A percentile compares a stretch with the other conserved stretches of the same genome.
These are phyloP conservation scores for Ips nitidus DNA, from an alignment of 1,140 invertebrate genomes.

Conservation along the genomic window DNA sequence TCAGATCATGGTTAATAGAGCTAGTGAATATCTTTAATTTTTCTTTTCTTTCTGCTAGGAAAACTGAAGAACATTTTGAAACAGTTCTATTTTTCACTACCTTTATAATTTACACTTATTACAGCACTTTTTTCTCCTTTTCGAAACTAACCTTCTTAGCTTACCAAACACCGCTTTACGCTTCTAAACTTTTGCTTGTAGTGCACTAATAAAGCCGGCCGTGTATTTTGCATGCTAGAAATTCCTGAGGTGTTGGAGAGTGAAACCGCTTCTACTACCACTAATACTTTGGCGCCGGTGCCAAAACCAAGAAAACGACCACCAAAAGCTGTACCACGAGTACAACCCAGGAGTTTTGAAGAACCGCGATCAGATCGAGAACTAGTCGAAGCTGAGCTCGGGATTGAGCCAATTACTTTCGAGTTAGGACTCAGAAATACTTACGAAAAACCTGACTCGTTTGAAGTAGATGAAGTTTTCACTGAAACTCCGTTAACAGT, in stretches of 20 bases:
- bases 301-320: slow-evolving; percentile 36
- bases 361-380: not conserved
- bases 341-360: not conserved
- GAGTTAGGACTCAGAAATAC: not conserved
- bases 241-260: slow-evolving; percentile 37
- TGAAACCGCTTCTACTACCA: slow-evolving; percentile 35
- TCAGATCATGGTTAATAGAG: slow-evolving; percentile 40
- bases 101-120: too few species aligned
- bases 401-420: not conserved
- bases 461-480: not conserved
- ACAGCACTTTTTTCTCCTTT: not conserved
- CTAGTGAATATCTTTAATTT: slow-evolving; percentile 32
- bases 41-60: not conserved
- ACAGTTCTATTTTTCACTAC: too few species aligned
- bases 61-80: too few species aligned
- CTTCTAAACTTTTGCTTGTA: slow-evolving; percentile 24
- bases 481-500: not conserved
- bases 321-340: slow-evolving; percentile 8
- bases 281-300: slow-evolving; percentile 32
- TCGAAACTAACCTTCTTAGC: not conserved
- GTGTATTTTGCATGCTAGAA: slow-evolving; percentile 51
- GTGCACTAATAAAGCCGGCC: slow-evolving; percentile 39
- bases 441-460: not conserved
- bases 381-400: not conserved
- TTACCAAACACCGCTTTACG: slow-evolving; percentile 1